Percentiles rank a stretch among this genome's conserved stretches.
phyloP scores from a whole-genome alignment of 2,888 invertebrate genomes.

The Silvanus unidentatus region DNA sequence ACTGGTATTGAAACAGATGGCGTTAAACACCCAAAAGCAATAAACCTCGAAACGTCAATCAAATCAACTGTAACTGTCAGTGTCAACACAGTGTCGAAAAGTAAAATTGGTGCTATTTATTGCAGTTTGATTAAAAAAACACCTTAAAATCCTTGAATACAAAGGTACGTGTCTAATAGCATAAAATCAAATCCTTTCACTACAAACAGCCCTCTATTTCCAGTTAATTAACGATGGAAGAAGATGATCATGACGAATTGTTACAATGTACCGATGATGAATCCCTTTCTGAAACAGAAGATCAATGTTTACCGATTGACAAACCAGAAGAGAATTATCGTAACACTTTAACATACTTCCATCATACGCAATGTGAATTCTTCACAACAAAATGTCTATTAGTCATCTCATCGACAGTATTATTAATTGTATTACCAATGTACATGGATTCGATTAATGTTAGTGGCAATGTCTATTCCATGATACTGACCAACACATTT shows the following conservation, averaged over 20 bases:
- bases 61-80: too few relatives aligned
- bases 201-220: too few relatives aligned
- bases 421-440: slow-evolving; percentile 50
- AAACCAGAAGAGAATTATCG: slow-evolving; percentile 30
- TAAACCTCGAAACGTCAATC: too few relatives aligned
- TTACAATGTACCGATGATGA: slow-evolving; percentile 41
- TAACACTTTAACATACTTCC: slow-evolving; percentile 29
- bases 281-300: slow-evolving; percentile 40
- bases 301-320: slow-evolving; percentile 35
- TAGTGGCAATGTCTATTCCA: slow-evolving; percentile 37
- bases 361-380: slow-evolving; percentile 45
- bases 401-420: slow-evolving; percentile 47
- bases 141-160: too few relatives aligned
- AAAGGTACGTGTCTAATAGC: too few relatives aligned
- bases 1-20: too few relatives aligned
- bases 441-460: slow-evolving; percentile 46
- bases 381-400: slow-evolving; percentile 45
- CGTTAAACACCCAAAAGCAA: too few relatives aligned
- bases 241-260: slow-evolving; percentile 42
- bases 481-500: slow-evolving; percentile 35
- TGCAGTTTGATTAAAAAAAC: too few relatives aligned
- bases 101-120: too few relatives aligned
- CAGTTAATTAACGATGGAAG: slow-evolving; percentile 12
- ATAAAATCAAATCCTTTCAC: too few relatives aligned
- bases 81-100: too few relatives aligned